These are phyloP conservation scores for Deilephila elpenor DNA, from an alignment of 2,888 invertebrate species.

Conservation along the genomic window DNA sequence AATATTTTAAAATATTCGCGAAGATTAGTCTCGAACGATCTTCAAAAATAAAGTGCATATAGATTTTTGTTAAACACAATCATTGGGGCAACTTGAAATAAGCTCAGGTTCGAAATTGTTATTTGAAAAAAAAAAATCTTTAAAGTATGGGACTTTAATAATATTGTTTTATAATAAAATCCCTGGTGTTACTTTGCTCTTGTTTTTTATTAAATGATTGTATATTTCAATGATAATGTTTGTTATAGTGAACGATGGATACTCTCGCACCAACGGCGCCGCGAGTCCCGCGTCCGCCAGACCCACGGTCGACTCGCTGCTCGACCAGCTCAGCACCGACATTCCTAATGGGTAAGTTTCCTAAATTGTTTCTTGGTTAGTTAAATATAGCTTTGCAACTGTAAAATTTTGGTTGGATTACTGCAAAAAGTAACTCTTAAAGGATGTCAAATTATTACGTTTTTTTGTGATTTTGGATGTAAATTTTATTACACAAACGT, in stretches of 20 bases:
- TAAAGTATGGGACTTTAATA: background rate
- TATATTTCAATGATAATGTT: background rate
- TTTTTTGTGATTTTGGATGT: no score
- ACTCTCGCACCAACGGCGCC: slow-evolving; percentile 76
- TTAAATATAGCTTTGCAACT: no score
- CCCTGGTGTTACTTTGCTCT: background rate
- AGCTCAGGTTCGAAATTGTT: background rate
- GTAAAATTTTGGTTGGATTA: no score
- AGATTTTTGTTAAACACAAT: background rate
- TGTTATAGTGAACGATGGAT: slow-evolving; percentile 63
- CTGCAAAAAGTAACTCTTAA: no score
- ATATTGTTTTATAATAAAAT: background rate
- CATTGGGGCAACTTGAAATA: background rate
- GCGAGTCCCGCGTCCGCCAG: slow-evolving; percentile 82
- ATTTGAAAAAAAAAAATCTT: background rate
- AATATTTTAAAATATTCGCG: no score
- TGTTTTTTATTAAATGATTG: background rate
- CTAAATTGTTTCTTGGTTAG: background rate
- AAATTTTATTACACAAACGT: no score
- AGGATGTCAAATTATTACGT: no score
- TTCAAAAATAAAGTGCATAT: background rate
- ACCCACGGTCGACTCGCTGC: slow-evolving; percentile 94
- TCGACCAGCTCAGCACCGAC: slow-evolving; percentile 93
- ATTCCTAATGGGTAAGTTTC: slow-evolving; percentile 89
- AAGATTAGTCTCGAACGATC: no score